Conservation (phyloP, 2,113 vertebrate genomes). For the Antennarius striatus region DNA sequence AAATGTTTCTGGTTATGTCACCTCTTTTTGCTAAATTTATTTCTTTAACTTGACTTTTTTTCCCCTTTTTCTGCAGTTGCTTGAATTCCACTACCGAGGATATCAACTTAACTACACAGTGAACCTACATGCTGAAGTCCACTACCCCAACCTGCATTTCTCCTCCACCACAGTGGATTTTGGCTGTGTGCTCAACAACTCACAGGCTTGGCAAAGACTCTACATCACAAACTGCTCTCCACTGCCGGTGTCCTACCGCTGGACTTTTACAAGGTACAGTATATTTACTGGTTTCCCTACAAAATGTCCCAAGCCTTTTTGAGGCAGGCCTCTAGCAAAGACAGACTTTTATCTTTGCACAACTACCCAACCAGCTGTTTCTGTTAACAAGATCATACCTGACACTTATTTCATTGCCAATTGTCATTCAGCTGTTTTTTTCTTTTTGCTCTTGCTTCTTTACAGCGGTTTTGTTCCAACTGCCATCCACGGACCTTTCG, state of each 20-base stretch:
- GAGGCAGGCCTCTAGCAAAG: no score
- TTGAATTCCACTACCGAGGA: constrained; percentile 79
- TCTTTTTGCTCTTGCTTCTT: no score
- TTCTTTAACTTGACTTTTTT: not conserved
- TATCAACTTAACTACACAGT: constrained; percentile 82
- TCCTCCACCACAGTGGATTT: constrained; percentile 82
- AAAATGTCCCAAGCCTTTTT: no score
- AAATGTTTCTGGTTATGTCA: not conserved
- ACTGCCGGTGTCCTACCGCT: constrained; percentile 80
- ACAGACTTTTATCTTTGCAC: no score
- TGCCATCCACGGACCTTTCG: no score
- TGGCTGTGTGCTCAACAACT: constrained; percentile 84
- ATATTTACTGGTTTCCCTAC: not conserved
- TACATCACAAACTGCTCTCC: constrained; percentile 85
- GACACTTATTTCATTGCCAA: no score
- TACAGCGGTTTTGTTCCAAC: no score
- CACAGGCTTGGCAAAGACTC: constrained; percentile 70
- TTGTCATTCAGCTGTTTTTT: no score
- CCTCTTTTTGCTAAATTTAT: not conserved
- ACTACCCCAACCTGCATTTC: constrained; percentile 86
- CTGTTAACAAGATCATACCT: no score
- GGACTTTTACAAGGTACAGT: constrained; percentile 85
- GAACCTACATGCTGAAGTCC: constrained; percentile 76
- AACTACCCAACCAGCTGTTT: no score
- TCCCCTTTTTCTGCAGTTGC: constrained; percentile 34